Base-by-base conservation (phyloP, 1,140 invertebrate species). In the Drosophila pandora region DNA sequence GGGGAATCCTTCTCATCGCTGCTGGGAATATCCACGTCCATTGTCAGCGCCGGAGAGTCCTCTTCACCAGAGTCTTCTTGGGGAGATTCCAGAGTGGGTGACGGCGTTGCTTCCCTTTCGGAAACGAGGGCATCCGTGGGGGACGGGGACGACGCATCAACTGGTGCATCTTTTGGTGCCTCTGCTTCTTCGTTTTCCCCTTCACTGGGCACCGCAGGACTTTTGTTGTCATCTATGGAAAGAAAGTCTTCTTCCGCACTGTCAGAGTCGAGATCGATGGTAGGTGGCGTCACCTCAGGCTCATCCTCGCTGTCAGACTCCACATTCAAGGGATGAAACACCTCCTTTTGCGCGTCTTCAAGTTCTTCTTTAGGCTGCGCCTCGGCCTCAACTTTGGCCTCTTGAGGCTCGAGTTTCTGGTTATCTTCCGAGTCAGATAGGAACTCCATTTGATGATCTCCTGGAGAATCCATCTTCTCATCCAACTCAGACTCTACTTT, bases 41-140 rank as follows among this genome's bases (percentile, higher is more conserved):
- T 75, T 23, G 71, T 74, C 22, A 75, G n/a, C 32, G 48, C 53
- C 12, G 71, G 71, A 34, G 71, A 69, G 17, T 70, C 67, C 32
- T 48, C 52, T 21, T 64, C 48, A 30, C 69, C 67, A 9, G 71
- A 75, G 39, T 34, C 57, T 17, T 25, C 65, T 6, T 37, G 4
- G 28, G 30, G n/a, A n/a, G 45, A 56, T 12, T 49, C 65, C 6
- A 21, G n/a, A 8, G 9, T 25, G 13, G 17, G 25, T 12, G 48
- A 25, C 10, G 21, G 47, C 12, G 30, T 10, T 2, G 17, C 22
- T 22, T 57, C 30, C 8, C 6, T 32, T 7, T 47, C 37, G 9
- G n/a, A 10, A 8, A 9, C n/a, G 9, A 13, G n/a, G 21, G 30
- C 30, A 7, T 12, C 12, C 21, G 32, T 9, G 8, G 32, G 8